phyloP scores from a whole-genome alignment of 2,888 invertebrate species.

The Trilocha varians region DNA sequence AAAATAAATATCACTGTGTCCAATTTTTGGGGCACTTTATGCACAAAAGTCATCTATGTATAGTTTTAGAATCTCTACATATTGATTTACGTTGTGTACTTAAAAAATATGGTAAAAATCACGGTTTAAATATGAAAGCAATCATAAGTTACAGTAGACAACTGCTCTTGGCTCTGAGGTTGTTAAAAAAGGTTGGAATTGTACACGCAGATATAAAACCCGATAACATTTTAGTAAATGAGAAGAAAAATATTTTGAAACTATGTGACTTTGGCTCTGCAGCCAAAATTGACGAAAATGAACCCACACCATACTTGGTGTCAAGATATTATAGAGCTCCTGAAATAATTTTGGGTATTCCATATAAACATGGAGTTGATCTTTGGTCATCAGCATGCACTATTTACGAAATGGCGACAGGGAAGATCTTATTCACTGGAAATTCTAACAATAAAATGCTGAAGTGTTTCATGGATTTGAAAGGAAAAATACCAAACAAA shows the following conservation, averaged over 20 bases:
- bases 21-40: conserved; percentile 90
- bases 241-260: conserved; percentile 95
- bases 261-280: conserved; percentile 99
- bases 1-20: conserved; percentile 96
- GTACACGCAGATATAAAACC: conserved; percentile 99
- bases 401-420: conserved; percentile 97
- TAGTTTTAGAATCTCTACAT: conserved; percentile 96
- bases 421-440: conserved; percentile 97
- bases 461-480: conserved; percentile 98
- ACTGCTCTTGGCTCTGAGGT: conserved; percentile 90
- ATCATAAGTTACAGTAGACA: conserved; percentile 97
- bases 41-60: conserved; percentile 98
- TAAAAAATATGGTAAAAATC: conserved; percentile 97
- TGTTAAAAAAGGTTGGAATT: conserved; percentile 94
- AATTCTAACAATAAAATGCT: conserved; percentile 99
- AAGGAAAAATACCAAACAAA: conserved; percentile 97
- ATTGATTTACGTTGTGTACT: conserved; percentile 92
- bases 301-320: conserved; percentile 98
- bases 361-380: conserved; percentile 96
- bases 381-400: conserved; percentile 99
- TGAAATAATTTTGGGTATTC: conserved; percentile 97
- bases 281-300: conserved; percentile 91
- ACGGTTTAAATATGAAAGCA: conserved; percentile 96
- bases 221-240: conserved; percentile 98
- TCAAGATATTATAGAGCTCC: conserved; percentile 98